Conservation (phyloP, 2,888 invertebrate species). For the Noctua comes region DNA sequence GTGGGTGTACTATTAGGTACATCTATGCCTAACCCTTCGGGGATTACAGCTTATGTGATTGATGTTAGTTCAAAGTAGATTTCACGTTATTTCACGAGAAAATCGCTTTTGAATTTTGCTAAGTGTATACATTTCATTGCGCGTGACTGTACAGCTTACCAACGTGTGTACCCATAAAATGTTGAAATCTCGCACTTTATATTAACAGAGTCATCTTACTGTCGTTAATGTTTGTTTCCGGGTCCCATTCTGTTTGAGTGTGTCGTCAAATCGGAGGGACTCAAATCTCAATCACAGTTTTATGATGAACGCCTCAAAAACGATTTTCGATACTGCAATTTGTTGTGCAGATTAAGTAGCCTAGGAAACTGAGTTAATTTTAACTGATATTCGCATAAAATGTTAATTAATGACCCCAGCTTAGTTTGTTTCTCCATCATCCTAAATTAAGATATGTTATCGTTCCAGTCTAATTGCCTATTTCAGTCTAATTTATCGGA, state of each 20-base stretch:
- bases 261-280: constrained; percentile 70
- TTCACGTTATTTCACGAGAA: too few species aligned
- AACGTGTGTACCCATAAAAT: constrained; percentile 72
- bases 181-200: constrained; percentile 74
- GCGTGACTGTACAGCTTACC: constrained; percentile 28
- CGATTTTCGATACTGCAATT: constrained; percentile 57
- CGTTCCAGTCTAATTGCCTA: too few species aligned
- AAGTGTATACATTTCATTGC: background rate
- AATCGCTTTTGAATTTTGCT: too few species aligned
- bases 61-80: too few species aligned
- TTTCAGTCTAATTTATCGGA: too few species aligned
- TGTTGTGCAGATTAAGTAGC: constrained; percentile 4
- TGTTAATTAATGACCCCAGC: constrained; percentile 1
- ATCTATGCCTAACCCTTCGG: too few species aligned
- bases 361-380: background rate
- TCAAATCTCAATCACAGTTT: constrained; percentile 71
- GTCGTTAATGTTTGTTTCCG: constrained; percentile 70
- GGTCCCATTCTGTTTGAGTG: constrained; percentile 72
- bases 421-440: background rate
- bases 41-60: too few species aligned
- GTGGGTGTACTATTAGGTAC: too few species aligned
- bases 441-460: too few species aligned
- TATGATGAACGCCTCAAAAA: constrained; percentile 60
- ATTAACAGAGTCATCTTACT: constrained; percentile 71
- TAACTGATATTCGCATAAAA: background rate